Conservation (phyloP, 64 coral and sea anemone species). For the Trachythela sp. region DNA sequence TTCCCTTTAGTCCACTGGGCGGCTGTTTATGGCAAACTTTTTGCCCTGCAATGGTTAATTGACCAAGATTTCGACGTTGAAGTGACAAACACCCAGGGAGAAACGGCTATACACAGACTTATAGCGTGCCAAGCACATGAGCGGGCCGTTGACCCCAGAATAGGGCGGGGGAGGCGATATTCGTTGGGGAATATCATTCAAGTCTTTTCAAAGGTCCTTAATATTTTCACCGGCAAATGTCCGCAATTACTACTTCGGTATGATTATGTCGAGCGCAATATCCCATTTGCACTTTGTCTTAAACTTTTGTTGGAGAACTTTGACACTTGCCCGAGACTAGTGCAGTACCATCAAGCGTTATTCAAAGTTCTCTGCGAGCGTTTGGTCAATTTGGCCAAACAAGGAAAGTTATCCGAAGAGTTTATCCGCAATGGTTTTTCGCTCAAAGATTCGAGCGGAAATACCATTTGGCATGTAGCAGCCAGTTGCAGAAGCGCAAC, state of each 20-base stretch:
- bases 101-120: neutral
- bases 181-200: neutral
- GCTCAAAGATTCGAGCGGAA: neutral
- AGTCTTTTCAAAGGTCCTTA: neutral
- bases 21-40: conserved; percentile 8
- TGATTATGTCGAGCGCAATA: neutral
- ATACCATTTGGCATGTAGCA: conserved; percentile 1
- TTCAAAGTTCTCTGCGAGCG: conserved; percentile 3
- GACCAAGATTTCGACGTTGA: neutral
- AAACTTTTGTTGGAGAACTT: neutral
- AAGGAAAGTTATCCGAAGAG: neutral
- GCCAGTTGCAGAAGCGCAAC: neutral
- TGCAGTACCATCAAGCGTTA: neutral
- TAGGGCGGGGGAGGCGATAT: neutral
- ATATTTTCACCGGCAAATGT: neutral
- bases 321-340: neutral
- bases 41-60: neutral
- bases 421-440: neutral
- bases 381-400: neutral
- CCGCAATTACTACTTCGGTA: neutral
- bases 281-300: neutral
- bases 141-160: neutral
- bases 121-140: neutral
- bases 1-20: conserved; percentile 12
- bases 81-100: neutral